A percentile compares a stretch with the other conserved stretches of the same genome.
Evolutionary conservation across 92 coral and sea anemone genomes (phyloP).

Genomic region (Muricea muricata): DNA sequence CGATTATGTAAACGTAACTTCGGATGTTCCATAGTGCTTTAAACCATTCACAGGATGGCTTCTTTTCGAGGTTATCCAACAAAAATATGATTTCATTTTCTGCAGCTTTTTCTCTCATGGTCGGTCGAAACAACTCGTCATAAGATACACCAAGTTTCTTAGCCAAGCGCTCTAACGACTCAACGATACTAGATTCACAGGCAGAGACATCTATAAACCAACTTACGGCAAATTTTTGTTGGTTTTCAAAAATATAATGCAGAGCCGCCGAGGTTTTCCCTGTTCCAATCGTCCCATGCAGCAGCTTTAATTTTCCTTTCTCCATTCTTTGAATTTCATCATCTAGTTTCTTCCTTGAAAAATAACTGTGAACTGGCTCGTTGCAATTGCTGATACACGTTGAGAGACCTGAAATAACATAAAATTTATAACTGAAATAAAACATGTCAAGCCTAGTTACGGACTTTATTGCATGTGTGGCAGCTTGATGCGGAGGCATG

Average conservation of each 20-base stretch:
- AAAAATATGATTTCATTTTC: conserved; percentile 15
- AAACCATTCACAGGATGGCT: neutral
- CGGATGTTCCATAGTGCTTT: conserved; percentile 16
- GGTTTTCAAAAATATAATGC: conserved; percentile 1
- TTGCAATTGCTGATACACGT: neutral
- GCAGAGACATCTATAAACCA: conserved; percentile 15
- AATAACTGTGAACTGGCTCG: neutral
- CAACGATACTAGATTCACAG: neutral
- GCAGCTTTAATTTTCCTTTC: conserved; percentile 12
- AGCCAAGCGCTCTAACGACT: neutral
- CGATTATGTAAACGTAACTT: conserved; percentile 1
- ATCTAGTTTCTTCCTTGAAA: neutral
- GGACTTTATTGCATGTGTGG: too few species aligned
- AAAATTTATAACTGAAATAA: too few species aligned
- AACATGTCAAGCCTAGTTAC: too few species aligned
- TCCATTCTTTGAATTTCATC: neutral
- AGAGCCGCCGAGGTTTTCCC: conserved; percentile 36
- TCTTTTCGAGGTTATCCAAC: neutral
- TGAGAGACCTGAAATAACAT: too few species aligned
- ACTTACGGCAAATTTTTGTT: conserved; percentile 19
- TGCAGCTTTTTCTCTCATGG: neutral
- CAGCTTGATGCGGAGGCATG: too few species aligned
- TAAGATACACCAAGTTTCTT: conserved; percentile 6
- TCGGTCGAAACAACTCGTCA: conserved; percentile 12
- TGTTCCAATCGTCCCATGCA: conserved; percentile 38